Conservation (phyloP, 1,140 invertebrate species). For the Zeugodacus cucurbitae region DNA sequence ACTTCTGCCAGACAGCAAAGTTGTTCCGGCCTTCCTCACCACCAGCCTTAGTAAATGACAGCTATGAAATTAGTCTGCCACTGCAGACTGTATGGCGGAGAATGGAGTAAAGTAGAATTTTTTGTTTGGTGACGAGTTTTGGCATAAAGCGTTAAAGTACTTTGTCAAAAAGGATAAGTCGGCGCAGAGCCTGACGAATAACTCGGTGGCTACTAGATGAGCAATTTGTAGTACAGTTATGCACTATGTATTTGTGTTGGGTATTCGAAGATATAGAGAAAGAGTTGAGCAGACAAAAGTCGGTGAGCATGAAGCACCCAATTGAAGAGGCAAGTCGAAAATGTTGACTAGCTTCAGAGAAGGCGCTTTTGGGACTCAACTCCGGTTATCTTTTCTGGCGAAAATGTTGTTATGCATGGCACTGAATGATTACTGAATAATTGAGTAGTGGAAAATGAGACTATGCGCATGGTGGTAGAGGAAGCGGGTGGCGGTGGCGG, state of each 20-base stretch:
- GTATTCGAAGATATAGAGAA: too few species aligned
- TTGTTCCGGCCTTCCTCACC: neutral
- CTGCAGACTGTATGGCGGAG: neutral
- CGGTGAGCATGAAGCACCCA: neutral
- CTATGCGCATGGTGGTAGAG: neutral
- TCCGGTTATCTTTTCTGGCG: neutral
- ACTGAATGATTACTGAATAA: constrained; percentile 30
- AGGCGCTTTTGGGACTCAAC: neutral
- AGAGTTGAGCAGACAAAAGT: neutral
- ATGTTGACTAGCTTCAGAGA: neutral
- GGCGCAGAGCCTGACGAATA: neutral
- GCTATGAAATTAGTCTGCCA: constrained; percentile 14
- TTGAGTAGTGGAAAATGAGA: constrained; percentile 26
- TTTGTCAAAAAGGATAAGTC: neutral
- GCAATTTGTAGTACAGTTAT: neutral
- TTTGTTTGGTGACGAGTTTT: neutral
- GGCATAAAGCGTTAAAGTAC: neutral
- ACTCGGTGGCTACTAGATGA: neutral
- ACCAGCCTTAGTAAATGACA: neutral
- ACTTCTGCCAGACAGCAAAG: neutral
- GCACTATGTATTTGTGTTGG: too few species aligned
- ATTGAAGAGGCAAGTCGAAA: neutral
- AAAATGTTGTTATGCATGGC: neutral
- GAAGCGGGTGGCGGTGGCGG: neutral
- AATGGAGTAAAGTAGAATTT: neutral